These are phyloP conservation scores for Perca flavescens DNA, from an alignment of 2,113 vertebrate species.

Conservation along the genomic window DNA sequence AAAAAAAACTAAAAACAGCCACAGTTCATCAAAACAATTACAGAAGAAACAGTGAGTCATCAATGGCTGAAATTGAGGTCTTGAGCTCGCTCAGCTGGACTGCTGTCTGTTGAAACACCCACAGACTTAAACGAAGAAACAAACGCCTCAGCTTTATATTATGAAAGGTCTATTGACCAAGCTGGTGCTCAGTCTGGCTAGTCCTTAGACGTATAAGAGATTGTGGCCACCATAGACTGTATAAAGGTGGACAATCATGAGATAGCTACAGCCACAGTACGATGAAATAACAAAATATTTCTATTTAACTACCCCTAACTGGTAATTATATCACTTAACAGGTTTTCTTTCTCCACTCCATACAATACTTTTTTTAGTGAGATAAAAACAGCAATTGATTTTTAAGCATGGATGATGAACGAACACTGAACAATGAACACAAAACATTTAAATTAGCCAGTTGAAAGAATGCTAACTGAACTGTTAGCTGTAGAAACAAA, in stretches of 20 bases:
- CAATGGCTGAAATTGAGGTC: constrained; percentile 17
- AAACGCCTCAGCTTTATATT: neutral
- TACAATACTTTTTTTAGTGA: neutral
- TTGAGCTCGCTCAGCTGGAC: neutral
- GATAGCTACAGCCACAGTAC: neutral
- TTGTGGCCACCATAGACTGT: too few relatives aligned
- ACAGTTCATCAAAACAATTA: constrained; percentile 29
- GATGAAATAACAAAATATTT: neutral
- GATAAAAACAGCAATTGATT: neutral
- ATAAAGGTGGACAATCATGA: neutral
- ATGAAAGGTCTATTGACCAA: neutral
- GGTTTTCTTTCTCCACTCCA: neutral
- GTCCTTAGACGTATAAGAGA: neutral
- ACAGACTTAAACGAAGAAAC: neutral
- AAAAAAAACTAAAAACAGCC: neutral
- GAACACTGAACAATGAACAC: neutral
- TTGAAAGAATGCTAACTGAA: neutral
- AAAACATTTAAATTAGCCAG: too few relatives aligned
- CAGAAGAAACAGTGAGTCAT: neutral
- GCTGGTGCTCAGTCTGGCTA: neutral
- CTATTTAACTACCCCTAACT: neutral
- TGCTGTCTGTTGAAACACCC: neutral
- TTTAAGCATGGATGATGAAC: neutral
- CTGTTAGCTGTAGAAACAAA: neutral
- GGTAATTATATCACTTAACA: neutral